phyloP scores from a whole-genome alignment of 2,113 vertebrate genomes.

The Chitala chitala region DNA sequence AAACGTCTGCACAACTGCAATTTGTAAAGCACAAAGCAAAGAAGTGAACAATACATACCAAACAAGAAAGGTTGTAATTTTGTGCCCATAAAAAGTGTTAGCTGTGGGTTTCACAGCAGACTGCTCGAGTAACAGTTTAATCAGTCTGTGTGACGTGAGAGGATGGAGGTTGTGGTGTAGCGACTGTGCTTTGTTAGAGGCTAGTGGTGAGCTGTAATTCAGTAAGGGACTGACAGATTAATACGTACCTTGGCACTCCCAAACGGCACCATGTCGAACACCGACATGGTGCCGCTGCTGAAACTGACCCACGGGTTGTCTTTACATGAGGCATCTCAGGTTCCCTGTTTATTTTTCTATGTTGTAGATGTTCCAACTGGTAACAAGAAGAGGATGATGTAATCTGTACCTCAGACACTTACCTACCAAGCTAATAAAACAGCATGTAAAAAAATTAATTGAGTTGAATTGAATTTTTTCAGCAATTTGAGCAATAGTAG shows the following conservation, averaged over 20 bases:
- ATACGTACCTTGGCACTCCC: background rate
- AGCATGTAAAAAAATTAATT: too few species aligned
- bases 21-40: too few species aligned
- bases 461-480: too few species aligned
- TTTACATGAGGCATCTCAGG: background rate
- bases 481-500: too few species aligned
- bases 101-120: background rate
- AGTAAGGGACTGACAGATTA: background rate
- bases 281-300: background rate
- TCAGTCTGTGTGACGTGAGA: background rate
- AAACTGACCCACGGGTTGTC: background rate
- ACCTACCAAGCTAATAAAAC: too few species aligned
- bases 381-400: background rate
- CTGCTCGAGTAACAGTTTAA: conserved; percentile 11
- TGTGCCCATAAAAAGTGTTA: background rate
- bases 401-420: background rate
- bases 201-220: background rate
- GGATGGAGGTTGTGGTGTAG: conserved; percentile 5
- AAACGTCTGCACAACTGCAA: too few species aligned
- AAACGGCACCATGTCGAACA: background rate
- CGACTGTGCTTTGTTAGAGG: background rate
- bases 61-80: background rate
- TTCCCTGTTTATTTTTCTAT: background rate
- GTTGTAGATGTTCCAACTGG: background rate
- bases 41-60: too few species aligned